Conservation (phyloP, 2,797 vertebrate genomes). For the Cetoscarus ocellatus region DNA sequence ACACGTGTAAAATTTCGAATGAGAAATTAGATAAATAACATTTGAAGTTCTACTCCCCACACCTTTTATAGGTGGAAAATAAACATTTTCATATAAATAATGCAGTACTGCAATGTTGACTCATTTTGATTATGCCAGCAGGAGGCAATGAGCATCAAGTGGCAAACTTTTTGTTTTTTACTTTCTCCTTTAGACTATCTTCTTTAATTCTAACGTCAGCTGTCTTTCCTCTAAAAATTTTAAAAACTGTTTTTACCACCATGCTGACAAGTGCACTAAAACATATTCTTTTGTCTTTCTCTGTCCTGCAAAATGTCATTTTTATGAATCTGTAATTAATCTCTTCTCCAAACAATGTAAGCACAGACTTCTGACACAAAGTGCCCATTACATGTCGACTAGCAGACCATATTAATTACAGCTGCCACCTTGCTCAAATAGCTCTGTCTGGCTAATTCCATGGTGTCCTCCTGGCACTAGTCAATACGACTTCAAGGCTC, state of each 20-base stretch:
- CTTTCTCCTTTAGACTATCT: constrained; percentile 1
- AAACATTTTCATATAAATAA: too few species aligned
- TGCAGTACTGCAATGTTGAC: neutral
- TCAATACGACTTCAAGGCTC: constrained; percentile 90
- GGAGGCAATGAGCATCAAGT: neutral
- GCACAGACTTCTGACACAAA: constrained; percentile 48
- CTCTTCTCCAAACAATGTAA: constrained; percentile 26
- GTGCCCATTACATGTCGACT: constrained; percentile 52
- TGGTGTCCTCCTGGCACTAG: constrained; percentile 76
- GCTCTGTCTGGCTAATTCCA: constrained; percentile 73
- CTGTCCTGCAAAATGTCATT: constrained; percentile 7
- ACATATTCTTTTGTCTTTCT: constrained; percentile 11
- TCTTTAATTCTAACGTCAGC: neutral
- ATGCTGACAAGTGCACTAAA: neutral
- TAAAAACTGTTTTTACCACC: neutral
- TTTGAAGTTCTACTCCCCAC: too few species aligned
- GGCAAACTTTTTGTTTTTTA: too few species aligned
- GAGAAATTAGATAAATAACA: too few species aligned
- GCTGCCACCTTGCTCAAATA: constrained; percentile 64
- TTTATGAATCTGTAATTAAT: constrained; percentile 38
- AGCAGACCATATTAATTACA: constrained; percentile 70
- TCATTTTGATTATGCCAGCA: neutral
- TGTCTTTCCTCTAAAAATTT: constrained; percentile 13
- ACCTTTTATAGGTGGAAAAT: neutral
- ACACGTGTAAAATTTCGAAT: too few species aligned